Conservation (phyloP, 2,113 vertebrate genomes). For the Hymenochirus boettgeri region DNA sequence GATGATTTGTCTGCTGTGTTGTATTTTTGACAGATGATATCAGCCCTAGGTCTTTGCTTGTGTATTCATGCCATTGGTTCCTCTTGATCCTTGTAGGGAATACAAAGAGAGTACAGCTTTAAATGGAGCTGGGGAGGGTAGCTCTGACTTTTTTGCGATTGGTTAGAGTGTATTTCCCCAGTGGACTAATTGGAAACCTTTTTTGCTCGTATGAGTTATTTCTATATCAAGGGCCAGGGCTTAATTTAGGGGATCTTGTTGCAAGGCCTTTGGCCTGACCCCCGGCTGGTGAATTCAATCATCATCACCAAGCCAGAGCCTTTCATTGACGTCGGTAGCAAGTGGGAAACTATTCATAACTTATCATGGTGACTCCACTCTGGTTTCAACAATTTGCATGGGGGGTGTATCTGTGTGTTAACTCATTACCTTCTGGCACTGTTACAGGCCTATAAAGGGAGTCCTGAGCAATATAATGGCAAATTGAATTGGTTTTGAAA, state of each 20-base stretch:
- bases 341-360: conserved; percentile 25
- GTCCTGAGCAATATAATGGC: no score
- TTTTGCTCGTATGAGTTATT: conserved; percentile 7
- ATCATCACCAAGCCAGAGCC: conserved; percentile 23
- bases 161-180: neutral
- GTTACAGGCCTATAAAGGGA: no score
- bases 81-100: neutral
- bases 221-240: neutral
- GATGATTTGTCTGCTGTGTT: neutral
- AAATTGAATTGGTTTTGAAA: no score
- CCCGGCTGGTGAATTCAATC: conserved; percentile 29
- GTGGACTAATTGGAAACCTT: neutral
- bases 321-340: conserved; percentile 27
- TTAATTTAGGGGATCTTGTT: conserved; percentile 2
- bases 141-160: neutral
- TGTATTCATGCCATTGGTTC: neutral
- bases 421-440: no score
- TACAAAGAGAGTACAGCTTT: neutral
- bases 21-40: neutral
- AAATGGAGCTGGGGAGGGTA: neutral
- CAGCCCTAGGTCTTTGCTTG: no score
- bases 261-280: neutral
- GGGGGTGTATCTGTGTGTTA: no score
- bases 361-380: conserved; percentile 8
- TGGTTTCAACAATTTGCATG: conserved; percentile 12